phyloP scores from a whole-genome alignment of 2,113 vertebrate genomes.

The Ceyx cyanopectus region DNA sequence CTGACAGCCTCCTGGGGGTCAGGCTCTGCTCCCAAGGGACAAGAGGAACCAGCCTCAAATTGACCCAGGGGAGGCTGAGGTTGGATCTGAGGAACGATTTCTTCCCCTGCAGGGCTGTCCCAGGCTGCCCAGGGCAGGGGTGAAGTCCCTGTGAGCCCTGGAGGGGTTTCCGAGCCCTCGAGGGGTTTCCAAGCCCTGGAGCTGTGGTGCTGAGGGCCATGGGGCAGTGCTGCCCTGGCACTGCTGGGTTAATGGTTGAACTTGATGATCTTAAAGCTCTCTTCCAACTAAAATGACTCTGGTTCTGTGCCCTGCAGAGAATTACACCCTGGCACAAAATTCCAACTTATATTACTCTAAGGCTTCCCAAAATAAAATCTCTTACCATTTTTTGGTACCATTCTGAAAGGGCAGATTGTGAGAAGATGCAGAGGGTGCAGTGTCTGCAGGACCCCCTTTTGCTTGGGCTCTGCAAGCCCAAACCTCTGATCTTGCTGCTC shows the following conservation, averaged over 20 bases:
- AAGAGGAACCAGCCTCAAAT: no score
- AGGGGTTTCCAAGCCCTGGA: background rate
- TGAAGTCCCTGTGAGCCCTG: no score
- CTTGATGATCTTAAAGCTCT: background rate
- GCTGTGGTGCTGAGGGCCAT: background rate
- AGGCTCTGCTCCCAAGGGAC: no score
- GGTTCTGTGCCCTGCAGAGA: background rate
- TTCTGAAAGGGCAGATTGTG: fast-evolving
- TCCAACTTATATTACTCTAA: fast-evolving
- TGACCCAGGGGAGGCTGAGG: no score
- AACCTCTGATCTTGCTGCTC: background rate
- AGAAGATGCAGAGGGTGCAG: fast-evolving
- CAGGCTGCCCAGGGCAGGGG: no score
- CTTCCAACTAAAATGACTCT: background rate
- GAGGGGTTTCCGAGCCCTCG: no score
- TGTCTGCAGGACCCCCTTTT: background rate
- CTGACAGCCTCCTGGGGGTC: no score
- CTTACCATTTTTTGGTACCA: background rate
- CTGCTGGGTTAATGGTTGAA: background rate
- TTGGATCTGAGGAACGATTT: no score
- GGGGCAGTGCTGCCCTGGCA: background rate
- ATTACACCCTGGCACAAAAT: fast-evolving
- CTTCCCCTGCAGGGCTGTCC: no score
- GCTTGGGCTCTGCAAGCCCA: background rate
- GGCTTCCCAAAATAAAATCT: background rate